phyloP scores from a whole-genome alignment of 2,113 vertebrate species.

The human region GRCh38 chr11:2192001-2192500 shows the following conservation, averaged over 20 bases:
- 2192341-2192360: background rate
- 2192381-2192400: background rate
- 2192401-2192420: rapidly evolving
- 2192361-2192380: background rate
- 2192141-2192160: rapidly evolving
- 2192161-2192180: background rate
- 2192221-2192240: too few relatives aligned
- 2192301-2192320: background rate
- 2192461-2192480: background rate
- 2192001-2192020: background rate
- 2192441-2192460: background rate
- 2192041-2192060: too few relatives aligned
- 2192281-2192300: rapidly evolving
- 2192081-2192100: background rate
- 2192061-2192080: rapidly evolving
- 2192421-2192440: background rate
- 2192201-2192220: background rate
- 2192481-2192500: background rate
- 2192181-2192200: background rate
- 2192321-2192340: rapidly evolving
- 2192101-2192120: background rate
- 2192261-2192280: background rate
- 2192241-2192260: rapidly evolving
- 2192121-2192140: rapidly evolving
- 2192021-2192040: background rate